A percentile compares a stretch with the other conserved stretches of the same genome.
These are phyloP conservation scores for Prunella strophiata DNA, from an alignment of 2,797 vertebrate species.

Conservation along the genomic window DNA sequence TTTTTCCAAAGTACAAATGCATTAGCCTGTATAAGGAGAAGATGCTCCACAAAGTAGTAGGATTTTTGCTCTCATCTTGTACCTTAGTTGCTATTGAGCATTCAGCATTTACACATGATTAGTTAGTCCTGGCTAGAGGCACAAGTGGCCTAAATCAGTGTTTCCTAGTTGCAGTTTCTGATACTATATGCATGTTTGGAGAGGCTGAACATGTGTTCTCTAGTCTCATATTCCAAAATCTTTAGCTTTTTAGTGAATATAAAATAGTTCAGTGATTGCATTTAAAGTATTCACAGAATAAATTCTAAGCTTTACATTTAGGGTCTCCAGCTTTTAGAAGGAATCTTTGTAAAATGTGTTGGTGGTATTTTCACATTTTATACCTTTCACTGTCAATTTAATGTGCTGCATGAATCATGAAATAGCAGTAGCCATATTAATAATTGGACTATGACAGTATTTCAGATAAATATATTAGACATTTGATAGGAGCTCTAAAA, in stretches of 20 bases:
- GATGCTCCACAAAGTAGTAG: not conserved
- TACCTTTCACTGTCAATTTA: conserved; percentile 59
- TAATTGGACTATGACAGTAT: conserved; percentile 62
- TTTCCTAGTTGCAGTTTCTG: not conserved
- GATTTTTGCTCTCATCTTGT: not conserved
- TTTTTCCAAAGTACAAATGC: not conserved
- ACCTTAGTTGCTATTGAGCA: not conserved
- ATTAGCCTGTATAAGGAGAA: not conserved
- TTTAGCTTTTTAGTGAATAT: conserved; percentile 9
- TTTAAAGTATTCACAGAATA: conserved; percentile 40
- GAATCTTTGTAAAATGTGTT: conserved; percentile 56
- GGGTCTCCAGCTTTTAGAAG: conserved; percentile 46
- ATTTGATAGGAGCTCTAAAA: conserved; percentile 40
- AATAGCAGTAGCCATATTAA: conserved; percentile 62
- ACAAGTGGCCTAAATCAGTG: not conserved
- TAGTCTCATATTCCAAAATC: conserved; percentile 10
- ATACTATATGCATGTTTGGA: not conserved
- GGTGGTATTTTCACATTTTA: conserved; percentile 60
- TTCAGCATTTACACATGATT: not conserved
- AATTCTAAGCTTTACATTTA: conserved; percentile 53
- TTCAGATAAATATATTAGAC: conserved; percentile 65
- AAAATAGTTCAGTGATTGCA: not conserved
- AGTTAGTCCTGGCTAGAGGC: not conserved
- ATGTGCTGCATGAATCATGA: conserved; percentile 52
- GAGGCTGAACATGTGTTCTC: not conserved